Evolutionary conservation across 2,797 vertebrate species (phyloP).

Genomic region (Alca torda): DNA sequence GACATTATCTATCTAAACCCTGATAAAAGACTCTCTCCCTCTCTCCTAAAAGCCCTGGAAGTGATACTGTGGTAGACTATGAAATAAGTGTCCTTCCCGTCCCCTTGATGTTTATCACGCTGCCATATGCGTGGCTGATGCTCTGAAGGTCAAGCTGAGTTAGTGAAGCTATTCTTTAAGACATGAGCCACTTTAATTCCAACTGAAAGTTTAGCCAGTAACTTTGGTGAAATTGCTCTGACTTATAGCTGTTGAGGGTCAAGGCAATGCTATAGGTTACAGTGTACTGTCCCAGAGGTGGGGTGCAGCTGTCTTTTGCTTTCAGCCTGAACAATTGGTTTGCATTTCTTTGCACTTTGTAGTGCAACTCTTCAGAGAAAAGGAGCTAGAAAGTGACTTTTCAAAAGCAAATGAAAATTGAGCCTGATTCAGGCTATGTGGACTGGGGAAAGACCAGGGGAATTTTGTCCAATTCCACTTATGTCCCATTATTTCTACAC

Average conservation of each 20-base stretch:
- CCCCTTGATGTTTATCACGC: not conserved
- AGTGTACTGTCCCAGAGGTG: not conserved
- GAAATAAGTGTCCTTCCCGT: not conserved
- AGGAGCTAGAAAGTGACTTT: not conserved
- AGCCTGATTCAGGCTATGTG: not conserved
- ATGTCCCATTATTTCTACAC: not conserved
- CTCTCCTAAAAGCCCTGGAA: not conserved
- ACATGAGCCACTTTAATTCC: not conserved
- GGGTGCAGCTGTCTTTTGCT: not conserved
- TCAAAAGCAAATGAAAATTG: not conserved
- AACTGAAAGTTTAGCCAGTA: not conserved
- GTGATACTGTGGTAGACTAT: not conserved
- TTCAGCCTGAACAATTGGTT: not conserved
- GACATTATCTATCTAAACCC: not conserved
- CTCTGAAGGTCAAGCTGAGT: not conserved
- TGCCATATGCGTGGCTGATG: not conserved
- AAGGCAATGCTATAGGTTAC: not conserved
- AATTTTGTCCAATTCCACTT: not conserved
- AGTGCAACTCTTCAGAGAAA: not conserved
- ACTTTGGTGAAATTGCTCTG: not conserved
- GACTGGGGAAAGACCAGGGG: not conserved
- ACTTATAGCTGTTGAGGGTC: not conserved
- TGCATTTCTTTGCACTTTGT: not conserved
- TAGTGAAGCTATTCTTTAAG: not conserved
- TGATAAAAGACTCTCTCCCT: not conserved